Percentiles rank a stretch among this genome's conserved stretches.
Conservation (phyloP, 2,113 vertebrate genomes). For the Xiphias gladius region DNA sequence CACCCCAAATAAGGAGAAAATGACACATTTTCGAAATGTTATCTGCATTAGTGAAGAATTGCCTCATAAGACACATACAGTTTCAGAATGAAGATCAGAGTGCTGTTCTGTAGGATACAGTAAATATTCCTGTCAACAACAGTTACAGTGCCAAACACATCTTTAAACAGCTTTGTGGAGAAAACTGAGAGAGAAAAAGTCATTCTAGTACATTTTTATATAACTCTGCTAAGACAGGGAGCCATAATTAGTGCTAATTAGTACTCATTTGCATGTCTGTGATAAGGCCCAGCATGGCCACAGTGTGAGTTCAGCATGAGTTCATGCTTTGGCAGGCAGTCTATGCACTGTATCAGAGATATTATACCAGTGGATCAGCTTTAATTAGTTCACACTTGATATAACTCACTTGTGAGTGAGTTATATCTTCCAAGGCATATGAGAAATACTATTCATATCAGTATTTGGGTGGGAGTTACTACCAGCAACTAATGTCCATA, state of each 20-base stretch:
- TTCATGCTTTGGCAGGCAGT: slow-evolving; percentile 56
- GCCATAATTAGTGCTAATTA: slow-evolving; percentile 95
- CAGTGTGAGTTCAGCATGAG: slow-evolving; percentile 82
- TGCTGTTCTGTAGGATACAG: neutral
- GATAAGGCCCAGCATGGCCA: slow-evolving; percentile 85
- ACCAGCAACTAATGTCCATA: neutral
- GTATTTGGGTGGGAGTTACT: neutral
- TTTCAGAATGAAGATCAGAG: neutral
- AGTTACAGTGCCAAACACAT: slow-evolving; percentile 45
- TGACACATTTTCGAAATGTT: too few relatives aligned
- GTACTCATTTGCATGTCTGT: slow-evolving; percentile 94
- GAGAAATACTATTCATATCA: neutral
- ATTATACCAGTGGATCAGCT: slow-evolving; percentile 7
- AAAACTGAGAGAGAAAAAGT: slow-evolving; percentile 88
- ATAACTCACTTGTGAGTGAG: too few relatives aligned
- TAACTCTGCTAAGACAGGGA: slow-evolving; percentile 90
- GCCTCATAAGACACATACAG: neutral
- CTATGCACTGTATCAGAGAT: neutral
- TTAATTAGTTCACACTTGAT: neutral
- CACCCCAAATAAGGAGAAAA: neutral
- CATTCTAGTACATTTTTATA: slow-evolving; percentile 76
- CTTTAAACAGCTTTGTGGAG: slow-evolving; percentile 89
- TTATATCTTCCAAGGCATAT: neutral
- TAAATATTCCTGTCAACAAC: neutral
- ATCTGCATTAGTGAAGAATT: neutral